Base-by-base conservation (phyloP, 1,140 invertebrate species). In the Antheraea mylitta region DNA sequence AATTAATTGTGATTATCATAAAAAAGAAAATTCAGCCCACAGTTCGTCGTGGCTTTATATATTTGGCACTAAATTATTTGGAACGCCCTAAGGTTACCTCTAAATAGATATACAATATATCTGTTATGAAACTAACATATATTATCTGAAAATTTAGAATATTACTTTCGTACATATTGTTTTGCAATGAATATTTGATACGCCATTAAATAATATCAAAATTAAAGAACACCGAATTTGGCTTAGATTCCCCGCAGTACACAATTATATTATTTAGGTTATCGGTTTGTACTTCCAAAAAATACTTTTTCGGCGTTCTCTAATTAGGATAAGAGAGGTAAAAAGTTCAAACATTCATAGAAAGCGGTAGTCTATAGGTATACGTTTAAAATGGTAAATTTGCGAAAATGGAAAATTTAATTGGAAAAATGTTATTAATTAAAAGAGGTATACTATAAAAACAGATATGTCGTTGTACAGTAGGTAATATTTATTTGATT, bases 51-150 rank as follows among this genome's bases (percentile, higher is more conserved):
- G 79, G 77, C 75, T 30, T 73, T 74, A 72, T 77, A 71, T 88
- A 87, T 91, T 91, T 91, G 89, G 89, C 89, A 91, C 89, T 87
- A 86, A 78, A 82, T 83, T 83, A 89, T 90, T 90, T 91, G 87
- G 86, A 90, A 89, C 82, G 83, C 83, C 16, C 38, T 42, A 42
- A 85, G 80, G 82, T 77, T 1, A 76, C 82, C 79, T 87, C 84
- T 87, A 84, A 87, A 87, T 81, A 82, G 72, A 81, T 83, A 79
- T 81, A 82, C 72, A 76, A 74, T 75, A 71, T 67, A 59, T 69
- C 71, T 42, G 13, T 42, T 37, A 18, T 13, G 30, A 70, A 42
- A 42, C 38, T 42, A 42, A 42, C 73, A 66, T 68, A 74, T 70
- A 73, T 62, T 53, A 71, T 68, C 67, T 64, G 73, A 70, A 78